Evolutionary conservation across 2,888 invertebrate species (phyloP).

Genomic region (Cerceris rybyensis): DNA sequence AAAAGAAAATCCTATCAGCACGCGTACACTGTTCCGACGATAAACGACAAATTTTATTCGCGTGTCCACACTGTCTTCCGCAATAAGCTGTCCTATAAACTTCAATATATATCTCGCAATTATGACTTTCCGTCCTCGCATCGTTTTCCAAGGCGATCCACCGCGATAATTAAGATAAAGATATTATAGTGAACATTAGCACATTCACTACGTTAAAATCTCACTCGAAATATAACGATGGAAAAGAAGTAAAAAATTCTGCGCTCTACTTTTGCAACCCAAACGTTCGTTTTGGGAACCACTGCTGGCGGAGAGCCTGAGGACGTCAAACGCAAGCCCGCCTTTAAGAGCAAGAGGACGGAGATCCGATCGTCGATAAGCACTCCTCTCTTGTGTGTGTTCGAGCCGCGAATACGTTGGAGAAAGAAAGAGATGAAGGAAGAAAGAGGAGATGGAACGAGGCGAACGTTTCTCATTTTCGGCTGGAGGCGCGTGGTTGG

Average conservation of each 20-base stretch:
- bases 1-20: neutral
- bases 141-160: too few species aligned
- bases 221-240: neutral
- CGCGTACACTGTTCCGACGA: neutral
- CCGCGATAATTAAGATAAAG: neutral
- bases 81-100: neutral
- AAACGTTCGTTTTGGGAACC: slow-evolving; percentile 55
- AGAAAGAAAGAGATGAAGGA: neutral
- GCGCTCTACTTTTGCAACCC: neutral
- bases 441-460: slow-evolving; percentile 51
- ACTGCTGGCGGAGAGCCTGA: slow-evolving; percentile 37
- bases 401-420: slow-evolving; percentile 24
- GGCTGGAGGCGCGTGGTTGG: slow-evolving; percentile 60
- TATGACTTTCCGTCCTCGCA: neutral
- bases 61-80: neutral
- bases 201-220: neutral
- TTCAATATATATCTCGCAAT: neutral
- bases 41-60: neutral
- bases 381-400: slow-evolving; percentile 51
- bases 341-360: slow-evolving; percentile 49
- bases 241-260: too few species aligned
- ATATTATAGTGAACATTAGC: too few species aligned
- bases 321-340: slow-evolving; percentile 40
- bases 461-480: slow-evolving; percentile 61
- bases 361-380: slow-evolving; percentile 73